phyloP scores from a whole-genome alignment of 2,113 vertebrate species.

The Scalopus aquaticus region DNA sequence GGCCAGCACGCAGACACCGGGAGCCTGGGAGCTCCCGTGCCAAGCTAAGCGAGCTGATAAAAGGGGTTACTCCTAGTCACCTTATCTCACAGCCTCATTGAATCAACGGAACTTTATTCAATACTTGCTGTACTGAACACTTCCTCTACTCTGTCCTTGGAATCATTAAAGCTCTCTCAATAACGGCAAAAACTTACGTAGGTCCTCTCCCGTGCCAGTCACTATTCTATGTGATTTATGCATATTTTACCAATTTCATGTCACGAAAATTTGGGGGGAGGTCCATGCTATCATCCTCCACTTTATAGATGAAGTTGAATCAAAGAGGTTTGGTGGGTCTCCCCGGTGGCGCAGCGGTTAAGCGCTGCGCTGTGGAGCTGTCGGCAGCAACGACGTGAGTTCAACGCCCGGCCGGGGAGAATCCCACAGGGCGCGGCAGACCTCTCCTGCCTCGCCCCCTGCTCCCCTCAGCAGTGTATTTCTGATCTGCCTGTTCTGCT shows the following conservation, averaged over 20 bases:
- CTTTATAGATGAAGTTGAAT: not conserved
- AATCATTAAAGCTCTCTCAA: not conserved
- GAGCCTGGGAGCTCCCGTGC: not conserved
- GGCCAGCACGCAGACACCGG: not conserved
- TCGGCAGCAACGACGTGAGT: no score
- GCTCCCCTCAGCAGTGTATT: no score
- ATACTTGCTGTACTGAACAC: not conserved
- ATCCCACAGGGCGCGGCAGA: no score
- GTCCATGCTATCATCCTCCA: not conserved
- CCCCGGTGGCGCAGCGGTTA: no score
- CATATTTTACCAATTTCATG: not conserved
- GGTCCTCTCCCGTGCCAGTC: not conserved
- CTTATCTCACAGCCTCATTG: not conserved
- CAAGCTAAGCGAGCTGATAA: not conserved
- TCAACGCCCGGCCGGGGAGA: no score
- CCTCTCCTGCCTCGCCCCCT: no score
- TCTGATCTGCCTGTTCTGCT: no score
- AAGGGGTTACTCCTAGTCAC: not conserved
- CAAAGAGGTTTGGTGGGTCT: not conserved
- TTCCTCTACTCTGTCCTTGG: not conserved
- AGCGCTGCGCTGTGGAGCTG: no score
- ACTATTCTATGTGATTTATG: not conserved
- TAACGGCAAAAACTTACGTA: not conserved
- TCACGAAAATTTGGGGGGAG: not conserved
- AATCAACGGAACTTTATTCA: not conserved